Conservation (phyloP, 2,797 vertebrate genomes). For the Hydrolagus colliei region DNA sequence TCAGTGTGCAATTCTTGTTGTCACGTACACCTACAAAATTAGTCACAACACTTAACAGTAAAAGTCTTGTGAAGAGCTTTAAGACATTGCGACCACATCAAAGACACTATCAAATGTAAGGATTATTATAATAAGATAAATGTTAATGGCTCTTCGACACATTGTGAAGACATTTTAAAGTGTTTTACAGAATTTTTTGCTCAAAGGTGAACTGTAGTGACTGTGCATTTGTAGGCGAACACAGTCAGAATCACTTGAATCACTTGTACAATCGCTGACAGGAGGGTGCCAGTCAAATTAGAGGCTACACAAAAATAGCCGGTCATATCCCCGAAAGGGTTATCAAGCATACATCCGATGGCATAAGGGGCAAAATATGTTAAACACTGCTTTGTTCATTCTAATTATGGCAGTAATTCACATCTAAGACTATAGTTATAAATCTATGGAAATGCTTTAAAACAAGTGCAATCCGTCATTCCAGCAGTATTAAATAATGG, state of each 20-base stretch:
- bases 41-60: no score
- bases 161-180: no score
- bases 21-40: no score
- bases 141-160: no score
- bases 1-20: background rate
- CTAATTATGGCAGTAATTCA: conserved; percentile 28
- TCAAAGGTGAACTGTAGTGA: no score
- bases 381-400: conserved; percentile 14
- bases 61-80: no score
- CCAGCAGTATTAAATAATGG: conserved; percentile 21
- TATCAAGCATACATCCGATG: conserved; percentile 26
- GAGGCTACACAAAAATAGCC: background rate
- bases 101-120: no score
- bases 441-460: conserved; percentile 17
- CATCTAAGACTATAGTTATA: conserved; percentile 24
- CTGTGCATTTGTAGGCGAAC: no score
- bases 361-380: conserved; percentile 19
- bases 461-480: conserved; percentile 26
- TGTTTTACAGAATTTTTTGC: no score
- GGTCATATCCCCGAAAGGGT: background rate
- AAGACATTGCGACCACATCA: no score
- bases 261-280: background rate
- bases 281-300: conserved; percentile 1
- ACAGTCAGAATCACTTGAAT: background rate
- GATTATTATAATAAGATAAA: no score